A percentile compares a stretch with the other conserved stretches of the same genome.
These are phyloP conservation scores for Fregata magnificens DNA, from an alignment of 2,113 vertebrate genomes.

Conservation along the genomic window DNA sequence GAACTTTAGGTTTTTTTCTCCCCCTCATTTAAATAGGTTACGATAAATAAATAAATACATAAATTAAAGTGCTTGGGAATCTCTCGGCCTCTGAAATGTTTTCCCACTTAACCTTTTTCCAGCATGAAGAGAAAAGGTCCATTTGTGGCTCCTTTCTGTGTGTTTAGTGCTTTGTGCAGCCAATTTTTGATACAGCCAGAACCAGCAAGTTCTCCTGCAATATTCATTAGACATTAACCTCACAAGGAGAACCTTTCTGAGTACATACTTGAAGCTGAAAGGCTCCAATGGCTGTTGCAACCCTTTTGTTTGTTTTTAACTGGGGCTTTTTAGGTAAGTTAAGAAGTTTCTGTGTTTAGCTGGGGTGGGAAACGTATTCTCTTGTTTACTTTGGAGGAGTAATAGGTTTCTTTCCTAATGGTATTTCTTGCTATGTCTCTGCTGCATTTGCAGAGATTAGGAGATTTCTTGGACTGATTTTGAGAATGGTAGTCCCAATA, in stretches of 20 bases:
- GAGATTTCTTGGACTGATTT: constrained; percentile 54
- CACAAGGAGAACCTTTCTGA: neutral
- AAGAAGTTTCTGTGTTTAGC: neutral
- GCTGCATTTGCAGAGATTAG: constrained; percentile 38
- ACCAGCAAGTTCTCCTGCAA: neutral
- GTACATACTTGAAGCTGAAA: neutral
- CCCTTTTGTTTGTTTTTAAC: constrained; percentile 2
- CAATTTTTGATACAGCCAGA: neutral
- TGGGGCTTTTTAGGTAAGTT: too few relatives aligned
- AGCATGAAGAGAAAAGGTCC: neutral
- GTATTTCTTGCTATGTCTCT: neutral
- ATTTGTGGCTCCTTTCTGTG: neutral
- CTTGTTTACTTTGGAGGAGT: constrained; percentile 34
- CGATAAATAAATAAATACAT: neutral
- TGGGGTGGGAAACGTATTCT: constrained; percentile 17
- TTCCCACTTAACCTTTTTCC: neutral
- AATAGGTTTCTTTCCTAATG: constrained; percentile 40
- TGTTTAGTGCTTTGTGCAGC: neutral
- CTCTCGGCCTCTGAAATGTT: neutral
- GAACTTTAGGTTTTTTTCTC: neutral
- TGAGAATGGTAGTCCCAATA: neutral
- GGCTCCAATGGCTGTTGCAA: neutral
- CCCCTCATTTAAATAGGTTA: neutral
- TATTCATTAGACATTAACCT: constrained; percentile 40
- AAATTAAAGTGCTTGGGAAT: neutral